Conservation (phyloP, 2,888 invertebrate species). For the Acanthosoma haemorrhoidale region DNA sequence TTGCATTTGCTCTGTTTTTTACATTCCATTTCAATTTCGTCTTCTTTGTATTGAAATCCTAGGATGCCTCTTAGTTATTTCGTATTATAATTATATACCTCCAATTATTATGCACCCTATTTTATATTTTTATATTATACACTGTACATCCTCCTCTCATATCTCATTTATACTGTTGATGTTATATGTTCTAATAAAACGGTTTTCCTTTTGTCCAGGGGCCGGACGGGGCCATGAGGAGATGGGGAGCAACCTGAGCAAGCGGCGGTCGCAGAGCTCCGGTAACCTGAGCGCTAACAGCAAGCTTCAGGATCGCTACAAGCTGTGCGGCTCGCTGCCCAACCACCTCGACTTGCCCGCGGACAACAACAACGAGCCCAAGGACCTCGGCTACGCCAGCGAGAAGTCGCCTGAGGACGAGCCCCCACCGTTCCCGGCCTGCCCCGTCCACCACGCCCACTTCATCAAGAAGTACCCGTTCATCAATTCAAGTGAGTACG, state of each 20-base stretch:
- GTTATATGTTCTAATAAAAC: not conserved
- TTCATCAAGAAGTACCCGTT: constrained; percentile 40
- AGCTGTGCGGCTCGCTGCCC: constrained; percentile 59
- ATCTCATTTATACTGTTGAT: not conserved
- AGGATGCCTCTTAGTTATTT: no score
- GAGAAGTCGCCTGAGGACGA: constrained; percentile 73
- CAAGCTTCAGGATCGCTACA: constrained; percentile 44
- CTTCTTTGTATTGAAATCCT: no score
- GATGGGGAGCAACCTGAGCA: constrained; percentile 75
- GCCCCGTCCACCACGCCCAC: constrained; percentile 39
- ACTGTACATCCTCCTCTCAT: not conserved
- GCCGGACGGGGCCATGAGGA: constrained; percentile 43
- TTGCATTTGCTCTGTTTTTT: no score
- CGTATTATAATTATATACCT: no score
- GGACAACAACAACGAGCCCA: constrained; percentile 41
- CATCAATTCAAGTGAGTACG: constrained; percentile 40
- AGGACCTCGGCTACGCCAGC: constrained; percentile 69
- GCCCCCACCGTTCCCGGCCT: constrained; percentile 41
- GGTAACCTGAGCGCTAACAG: constrained; percentile 54
- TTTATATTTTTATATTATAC: not conserved
- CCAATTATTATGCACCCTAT: no score
- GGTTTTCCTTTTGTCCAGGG: no score
- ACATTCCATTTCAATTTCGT: no score
- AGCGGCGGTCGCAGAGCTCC: constrained; percentile 66
- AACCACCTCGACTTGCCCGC: constrained; percentile 59